Base-by-base conservation (phyloP, 2,113 vertebrate genomes). In the Pelecanoides urinatrix region DNA sequence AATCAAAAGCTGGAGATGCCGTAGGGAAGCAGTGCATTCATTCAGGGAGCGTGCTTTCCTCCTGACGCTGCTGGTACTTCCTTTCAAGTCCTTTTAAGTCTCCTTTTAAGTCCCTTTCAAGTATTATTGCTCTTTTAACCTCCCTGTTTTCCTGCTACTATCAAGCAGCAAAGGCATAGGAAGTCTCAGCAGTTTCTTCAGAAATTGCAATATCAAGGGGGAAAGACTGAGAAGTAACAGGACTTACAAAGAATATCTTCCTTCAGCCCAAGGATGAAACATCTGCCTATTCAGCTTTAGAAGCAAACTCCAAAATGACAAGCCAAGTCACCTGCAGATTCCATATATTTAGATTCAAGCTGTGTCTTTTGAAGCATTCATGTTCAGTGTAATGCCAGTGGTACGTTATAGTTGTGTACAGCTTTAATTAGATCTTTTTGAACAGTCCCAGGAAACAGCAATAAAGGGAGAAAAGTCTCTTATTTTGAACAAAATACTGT, bases 1-100 rank as follows among this genome's bases (percentile, higher is more conserved):
- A 91, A 93, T 94, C 67, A 94, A 94, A 95, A 84, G 49, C 74
- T 92, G 63, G 75, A 91, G 59, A 26, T 63, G 40, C 78, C 17
- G 2, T 61, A 72, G 83, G 80, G 56, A 86, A 91, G 73, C 77
- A 75, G 36, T 58, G 42, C 0, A 0, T 89, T 86, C 53, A 23
- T 84, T 94, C 83, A 78, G 47, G 84, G 53, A 68, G 58, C 12
- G 2, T 55, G 66, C 38, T 78, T 88, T 74, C 59, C 83, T 91
- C 56, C 72, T 25, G 21, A 85, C 58, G 21, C 72, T 45, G 73
- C 56, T 92, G 86, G 49, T 68, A 47, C 23, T 91, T 68, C 30
- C 62, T 93, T 96, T 87, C 26, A 73, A 58, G 70, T 89, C 52
- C 61, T 84, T 83, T 65, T 84, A 93, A 90, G 59, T 65, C 66